phyloP scores from a whole-genome alignment of 2,888 invertebrate genomes.

The Gordius sp. region DNA sequence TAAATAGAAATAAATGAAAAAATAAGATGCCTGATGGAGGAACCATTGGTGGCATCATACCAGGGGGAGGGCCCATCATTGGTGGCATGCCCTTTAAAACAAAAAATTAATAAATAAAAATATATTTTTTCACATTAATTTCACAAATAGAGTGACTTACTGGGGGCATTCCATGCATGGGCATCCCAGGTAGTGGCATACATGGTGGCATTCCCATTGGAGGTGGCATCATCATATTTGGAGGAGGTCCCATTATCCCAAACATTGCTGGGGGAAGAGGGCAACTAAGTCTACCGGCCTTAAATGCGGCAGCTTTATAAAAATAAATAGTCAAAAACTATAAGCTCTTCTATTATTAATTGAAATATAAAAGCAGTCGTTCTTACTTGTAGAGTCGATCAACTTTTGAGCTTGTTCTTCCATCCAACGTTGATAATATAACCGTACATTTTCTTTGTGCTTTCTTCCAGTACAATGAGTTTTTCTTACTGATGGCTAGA shows the following conservation, averaged over 20 bases:
- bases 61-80: too few relatives aligned
- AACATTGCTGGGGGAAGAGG: neutral
- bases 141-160: too few relatives aligned
- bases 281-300: neutral
- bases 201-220: neutral
- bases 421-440: slow-evolving; percentile 99
- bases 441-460: slow-evolving; percentile 96
- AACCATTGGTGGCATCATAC: too few relatives aligned
- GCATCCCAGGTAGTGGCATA: slow-evolving; percentile 4
- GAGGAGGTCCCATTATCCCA: slow-evolving; percentile 9
- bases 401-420: slow-evolving; percentile 95
- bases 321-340: neutral
- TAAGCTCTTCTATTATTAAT: neutral
- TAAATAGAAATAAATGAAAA: too few relatives aligned
- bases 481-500: slow-evolving; percentile 70
- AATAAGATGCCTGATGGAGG: too few relatives aligned
- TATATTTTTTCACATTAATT: too few relatives aligned
- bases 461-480: slow-evolving; percentile 96
- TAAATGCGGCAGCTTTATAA: slow-evolving; percentile 3
- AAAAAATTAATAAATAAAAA: too few relatives aligned
- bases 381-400: slow-evolving; percentile 43
- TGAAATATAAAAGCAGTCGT: slow-evolving; percentile 1
- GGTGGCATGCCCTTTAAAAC: too few relatives aligned
- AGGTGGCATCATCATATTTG: neutral
- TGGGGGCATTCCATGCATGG: too few relatives aligned